Conservation (phyloP, 2,113 vertebrate species). For the Polypterus bichir region DNA sequence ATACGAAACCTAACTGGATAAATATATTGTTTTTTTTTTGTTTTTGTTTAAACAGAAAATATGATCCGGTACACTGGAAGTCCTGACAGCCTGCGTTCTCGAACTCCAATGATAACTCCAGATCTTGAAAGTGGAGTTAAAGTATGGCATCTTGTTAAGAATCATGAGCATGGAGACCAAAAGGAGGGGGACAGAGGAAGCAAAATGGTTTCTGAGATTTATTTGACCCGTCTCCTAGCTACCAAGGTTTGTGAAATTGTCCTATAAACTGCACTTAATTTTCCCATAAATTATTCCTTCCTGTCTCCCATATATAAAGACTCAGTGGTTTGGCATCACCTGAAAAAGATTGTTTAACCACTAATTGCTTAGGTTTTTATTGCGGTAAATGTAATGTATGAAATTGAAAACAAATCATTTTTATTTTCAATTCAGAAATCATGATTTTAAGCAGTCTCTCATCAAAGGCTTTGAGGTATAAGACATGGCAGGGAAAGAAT, state of each 20-base stretch:
- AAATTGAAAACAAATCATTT: no score
- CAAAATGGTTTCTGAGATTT: conserved; percentile 99
- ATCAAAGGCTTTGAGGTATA: no score
- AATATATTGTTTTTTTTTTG: conserved; percentile 6
- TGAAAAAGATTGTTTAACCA: no score
- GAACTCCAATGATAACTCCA: conserved; percentile 93
- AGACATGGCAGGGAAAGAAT: no score
- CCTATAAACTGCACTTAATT: neutral
- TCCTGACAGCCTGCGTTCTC: conserved; percentile 88
- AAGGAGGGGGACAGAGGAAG: conserved; percentile 93
- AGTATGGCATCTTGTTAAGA: conserved; percentile 96
- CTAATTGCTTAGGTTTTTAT: no score
- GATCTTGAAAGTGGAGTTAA: conserved; percentile 92
- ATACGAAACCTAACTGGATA: no score
- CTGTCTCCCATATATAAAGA: neutral
- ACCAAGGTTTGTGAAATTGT: conserved; percentile 69
- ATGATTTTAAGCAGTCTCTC: no score
- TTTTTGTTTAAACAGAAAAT: conserved; percentile 60
- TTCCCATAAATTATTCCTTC: neutral
- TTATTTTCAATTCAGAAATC: no score
- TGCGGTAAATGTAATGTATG: no score
- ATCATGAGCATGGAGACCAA: conserved; percentile 94
- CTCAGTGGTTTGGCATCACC: no score
- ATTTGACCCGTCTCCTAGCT: conserved; percentile 85
- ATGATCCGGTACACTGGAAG: conserved; percentile 97